Evolutionary conservation across 2,888 invertebrate genomes (phyloP), one percentile per base, ranked within the genome.

Genomic region (Spicauda simplicius): DNA sequence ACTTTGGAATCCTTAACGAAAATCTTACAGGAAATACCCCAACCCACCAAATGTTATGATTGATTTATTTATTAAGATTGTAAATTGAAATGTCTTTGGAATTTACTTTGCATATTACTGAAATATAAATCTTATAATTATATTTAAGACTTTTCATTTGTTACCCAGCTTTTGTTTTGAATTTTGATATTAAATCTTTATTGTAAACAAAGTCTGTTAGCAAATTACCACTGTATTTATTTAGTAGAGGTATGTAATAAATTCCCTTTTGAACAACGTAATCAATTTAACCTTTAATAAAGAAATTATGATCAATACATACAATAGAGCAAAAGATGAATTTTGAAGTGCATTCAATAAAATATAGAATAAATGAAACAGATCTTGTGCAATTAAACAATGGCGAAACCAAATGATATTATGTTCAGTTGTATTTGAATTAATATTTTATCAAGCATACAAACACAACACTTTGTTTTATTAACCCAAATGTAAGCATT

Each of bases 251-350:
- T 14, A 14, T 14, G 41, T 14, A 54, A 56, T 30, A 45, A 58
- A 54, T 41, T 48, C 48, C 55, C 30, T 52, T 54, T 52, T 20
- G 50, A 56, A 18, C 41, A 57, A 61, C 18, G 58, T 62, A 60
- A 66, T 45, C 45, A 59, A 52, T 57, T 57, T 59, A 59, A 41
- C 25, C 50, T 60, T 60, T 60, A 60, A 50, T 60, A 48, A 41
- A 60, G 16, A 25, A 50, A 60, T 33, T 30, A 37, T 19, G 33
- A 19, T 37, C 14, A 30, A 41, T 41, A 12, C 18, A 50, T 59
- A 61, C n/a, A n/a, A n/a, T 16, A 61, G 16, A 55, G 55, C 30
- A 55, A 18, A 60, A 60, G 45, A 25, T 45, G 30, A 20, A n/a
- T 16, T 60, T 50, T 4, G 16, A 60, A 50, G 59, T 60, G 59